A percentile compares a stretch with the other conserved stretches of the same genome.
Conservation (phyloP, 2,797 vertebrate species). For the Pteronotus mesoamericanus region DNA sequence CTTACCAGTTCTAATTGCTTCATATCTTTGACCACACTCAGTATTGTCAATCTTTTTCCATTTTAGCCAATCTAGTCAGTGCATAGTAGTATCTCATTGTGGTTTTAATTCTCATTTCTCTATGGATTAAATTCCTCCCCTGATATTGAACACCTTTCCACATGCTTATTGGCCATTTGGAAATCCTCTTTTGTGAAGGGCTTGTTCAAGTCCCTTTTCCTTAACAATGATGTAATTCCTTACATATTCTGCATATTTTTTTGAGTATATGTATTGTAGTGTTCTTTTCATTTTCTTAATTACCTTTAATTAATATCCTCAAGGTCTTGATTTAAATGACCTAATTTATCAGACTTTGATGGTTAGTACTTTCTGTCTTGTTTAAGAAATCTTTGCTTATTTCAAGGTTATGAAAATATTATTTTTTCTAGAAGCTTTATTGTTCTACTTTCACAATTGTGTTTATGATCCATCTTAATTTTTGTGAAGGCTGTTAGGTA, state of each 20-base stretch:
- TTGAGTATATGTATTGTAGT: not conserved
- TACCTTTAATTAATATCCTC: not conserved
- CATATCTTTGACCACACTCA: not conserved
- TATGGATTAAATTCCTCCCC: not conserved
- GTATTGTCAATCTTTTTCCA: not conserved
- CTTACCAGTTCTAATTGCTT: not conserved
- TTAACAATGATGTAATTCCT: not conserved
- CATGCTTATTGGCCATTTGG: not conserved
- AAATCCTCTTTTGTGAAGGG: not conserved
- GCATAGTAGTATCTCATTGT: not conserved
- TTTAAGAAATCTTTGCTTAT: not conserved
- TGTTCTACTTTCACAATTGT: not conserved
- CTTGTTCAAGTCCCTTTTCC: not conserved
- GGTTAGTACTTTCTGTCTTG: not conserved
- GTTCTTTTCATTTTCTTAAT: not conserved
- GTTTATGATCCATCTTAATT: not conserved
- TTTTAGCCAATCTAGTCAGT: not conserved
- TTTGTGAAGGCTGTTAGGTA: not conserved
- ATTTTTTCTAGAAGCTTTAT: not conserved
- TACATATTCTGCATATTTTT: not conserved
- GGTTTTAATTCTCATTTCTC: not conserved
- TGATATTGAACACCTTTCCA: not conserved
- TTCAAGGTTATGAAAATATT: not conserved
- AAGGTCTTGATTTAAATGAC: not conserved
- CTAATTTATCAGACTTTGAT: not conserved